Evolutionary conservation across 2,113 vertebrate species (phyloP).

Genomic region (Tragelaphus imberbis): DNA sequence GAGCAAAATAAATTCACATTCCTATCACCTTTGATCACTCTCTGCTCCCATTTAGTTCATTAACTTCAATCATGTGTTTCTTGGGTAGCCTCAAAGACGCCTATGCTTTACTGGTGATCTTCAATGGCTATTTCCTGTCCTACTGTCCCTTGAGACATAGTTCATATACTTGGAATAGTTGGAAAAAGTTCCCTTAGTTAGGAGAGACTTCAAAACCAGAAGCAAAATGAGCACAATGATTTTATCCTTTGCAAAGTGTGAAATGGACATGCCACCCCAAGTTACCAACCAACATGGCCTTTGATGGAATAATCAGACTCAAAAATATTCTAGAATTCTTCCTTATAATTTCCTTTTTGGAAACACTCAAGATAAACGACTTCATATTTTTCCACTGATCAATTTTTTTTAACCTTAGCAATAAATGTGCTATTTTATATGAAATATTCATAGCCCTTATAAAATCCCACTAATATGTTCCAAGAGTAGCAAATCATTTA

Average conservation of each 20-base stretch:
- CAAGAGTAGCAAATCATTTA: neutral
- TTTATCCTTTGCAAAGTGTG: neutral
- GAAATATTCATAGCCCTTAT: conserved; percentile 51
- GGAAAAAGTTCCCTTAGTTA: neutral
- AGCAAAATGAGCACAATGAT: neutral
- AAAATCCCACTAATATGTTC: conserved; percentile 32
- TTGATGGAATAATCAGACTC: neutral
- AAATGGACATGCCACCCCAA: neutral
- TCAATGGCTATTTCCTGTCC: accelerated
- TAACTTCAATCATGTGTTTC: neutral
- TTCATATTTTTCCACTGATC: neutral
- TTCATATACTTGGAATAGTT: neutral
- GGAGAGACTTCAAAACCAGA: neutral
- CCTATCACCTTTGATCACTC: neutral
- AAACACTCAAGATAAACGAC: neutral
- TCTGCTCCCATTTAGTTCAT: neutral
- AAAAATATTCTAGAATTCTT: neutral
- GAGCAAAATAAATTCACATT: too few species aligned
- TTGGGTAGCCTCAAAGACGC: neutral
- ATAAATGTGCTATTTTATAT: conserved; percentile 50
- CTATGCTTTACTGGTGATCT: neutral
- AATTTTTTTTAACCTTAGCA: neutral
- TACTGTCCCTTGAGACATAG: neutral
- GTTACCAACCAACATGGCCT: too few species aligned
- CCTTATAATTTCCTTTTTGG: neutral